Conservation (phyloP, 2,888 invertebrate species). For the Drosophila leonis region DNA sequence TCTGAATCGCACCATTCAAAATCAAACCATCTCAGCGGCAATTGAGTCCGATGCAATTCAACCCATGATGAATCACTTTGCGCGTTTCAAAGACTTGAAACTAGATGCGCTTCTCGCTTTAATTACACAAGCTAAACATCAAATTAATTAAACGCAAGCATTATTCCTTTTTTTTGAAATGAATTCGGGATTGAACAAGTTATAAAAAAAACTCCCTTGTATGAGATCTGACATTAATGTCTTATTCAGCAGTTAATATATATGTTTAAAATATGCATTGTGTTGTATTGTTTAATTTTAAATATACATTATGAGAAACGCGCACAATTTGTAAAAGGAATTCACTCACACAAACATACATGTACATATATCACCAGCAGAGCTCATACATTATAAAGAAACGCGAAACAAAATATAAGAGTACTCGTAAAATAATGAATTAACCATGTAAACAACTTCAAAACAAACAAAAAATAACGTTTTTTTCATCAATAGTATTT, state of each 20-base stretch:
- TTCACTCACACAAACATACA: slow-evolving; percentile 39
- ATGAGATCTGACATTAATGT: slow-evolving; percentile 36
- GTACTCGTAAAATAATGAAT: slow-evolving; percentile 57
- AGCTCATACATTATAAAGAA: slow-evolving; percentile 28
- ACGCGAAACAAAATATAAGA: slow-evolving; percentile 32
- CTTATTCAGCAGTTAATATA: slow-evolving; percentile 56
- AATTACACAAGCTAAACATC: slow-evolving; percentile 84
- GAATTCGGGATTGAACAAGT: slow-evolving; percentile 24
- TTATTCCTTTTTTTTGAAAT: slow-evolving; percentile 22
- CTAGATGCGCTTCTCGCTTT: slow-evolving; percentile 84
- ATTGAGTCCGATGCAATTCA: slow-evolving; percentile 85
- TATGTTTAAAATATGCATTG: slow-evolving; percentile 63
- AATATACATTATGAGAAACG: slow-evolving; percentile 31
- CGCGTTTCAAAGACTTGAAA: slow-evolving; percentile 84
- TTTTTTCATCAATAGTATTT: slow-evolving; percentile 57
- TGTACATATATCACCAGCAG: slow-evolving; percentile 43
- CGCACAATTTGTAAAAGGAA: slow-evolving; percentile 58
- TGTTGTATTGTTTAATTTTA: slow-evolving; percentile 63
- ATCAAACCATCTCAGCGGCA: slow-evolving; percentile 84
- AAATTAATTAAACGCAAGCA: slow-evolving; percentile 78
- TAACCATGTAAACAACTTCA: slow-evolving; percentile 44
- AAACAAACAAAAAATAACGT: slow-evolving; percentile 20
- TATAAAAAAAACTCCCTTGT: slow-evolving; percentile 22
- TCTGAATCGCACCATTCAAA: slow-evolving; percentile 83
- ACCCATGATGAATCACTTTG: slow-evolving; percentile 84